Conservation (phyloP, 2,113 vertebrate species). For the Apaloderma vittatum region DNA sequence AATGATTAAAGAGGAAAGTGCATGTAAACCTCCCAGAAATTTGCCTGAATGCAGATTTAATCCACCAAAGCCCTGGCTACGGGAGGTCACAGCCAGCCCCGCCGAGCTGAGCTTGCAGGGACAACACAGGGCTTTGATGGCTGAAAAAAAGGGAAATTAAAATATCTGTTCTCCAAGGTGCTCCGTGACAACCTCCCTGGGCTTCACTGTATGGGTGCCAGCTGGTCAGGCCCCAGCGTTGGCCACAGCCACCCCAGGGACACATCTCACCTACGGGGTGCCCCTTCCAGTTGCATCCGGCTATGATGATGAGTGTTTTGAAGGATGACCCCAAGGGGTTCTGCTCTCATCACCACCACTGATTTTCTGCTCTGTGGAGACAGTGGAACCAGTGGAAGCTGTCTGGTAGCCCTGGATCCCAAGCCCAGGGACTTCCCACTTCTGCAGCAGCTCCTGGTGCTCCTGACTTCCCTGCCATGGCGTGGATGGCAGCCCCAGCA, state of each 20-base stretch:
- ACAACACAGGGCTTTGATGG: neutral
- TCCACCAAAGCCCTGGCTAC: neutral
- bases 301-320: neutral
- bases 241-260: neutral
- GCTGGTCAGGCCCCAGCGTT: fast-evolving
- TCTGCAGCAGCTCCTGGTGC: neutral
- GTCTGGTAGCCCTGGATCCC: neutral
- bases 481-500: neutral
- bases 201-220: fast-evolving
- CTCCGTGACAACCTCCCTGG: neutral
- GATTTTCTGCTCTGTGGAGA: neutral
- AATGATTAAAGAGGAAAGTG: conserved; percentile 35
- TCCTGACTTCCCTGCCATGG: neutral
- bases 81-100: neutral
- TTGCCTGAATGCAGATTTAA: neutral
- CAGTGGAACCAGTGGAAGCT: neutral
- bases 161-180: neutral
- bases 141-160: neutral
- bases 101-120: neutral
- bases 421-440: neutral
- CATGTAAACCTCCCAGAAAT: conserved; percentile 35
- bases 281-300: neutral
- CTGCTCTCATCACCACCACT: neutral
- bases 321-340: neutral
- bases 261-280: neutral